Conservation (phyloP, 2,888 invertebrate genomes). For the Spisula subtruncata region DNA sequence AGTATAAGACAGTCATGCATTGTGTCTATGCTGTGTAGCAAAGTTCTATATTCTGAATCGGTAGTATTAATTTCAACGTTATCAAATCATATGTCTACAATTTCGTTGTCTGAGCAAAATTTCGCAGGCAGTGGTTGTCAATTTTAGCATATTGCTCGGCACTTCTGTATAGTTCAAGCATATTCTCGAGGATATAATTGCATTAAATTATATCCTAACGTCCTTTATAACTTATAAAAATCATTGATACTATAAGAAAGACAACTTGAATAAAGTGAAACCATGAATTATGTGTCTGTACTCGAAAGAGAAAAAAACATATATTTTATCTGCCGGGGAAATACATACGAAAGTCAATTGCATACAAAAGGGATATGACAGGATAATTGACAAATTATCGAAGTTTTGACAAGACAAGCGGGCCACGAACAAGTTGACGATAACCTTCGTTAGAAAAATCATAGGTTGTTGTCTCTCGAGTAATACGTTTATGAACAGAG, state of each 20-base stretch:
- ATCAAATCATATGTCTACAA: too few relatives aligned
- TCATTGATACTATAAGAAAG: background rate
- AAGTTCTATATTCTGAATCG: too few relatives aligned
- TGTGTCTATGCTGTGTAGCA: too few relatives aligned
- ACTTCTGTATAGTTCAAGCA: background rate
- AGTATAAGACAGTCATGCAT: too few relatives aligned
- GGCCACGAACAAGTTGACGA: slow-evolving; percentile 13
- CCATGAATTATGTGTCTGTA: too few relatives aligned
- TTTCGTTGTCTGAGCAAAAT: too few relatives aligned
- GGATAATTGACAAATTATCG: slow-evolving; percentile 14
- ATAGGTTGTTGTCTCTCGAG: background rate
- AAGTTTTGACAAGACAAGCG: background rate
- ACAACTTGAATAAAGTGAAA: background rate
- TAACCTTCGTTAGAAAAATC: background rate
- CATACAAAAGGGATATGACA: background rate
- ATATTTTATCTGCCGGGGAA: too few relatives aligned
- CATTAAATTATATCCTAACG: background rate
- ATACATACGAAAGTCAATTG: slow-evolving; percentile 23
- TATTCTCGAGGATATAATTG: background rate
- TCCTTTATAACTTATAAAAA: background rate
- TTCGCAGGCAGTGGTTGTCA: too few relatives aligned
- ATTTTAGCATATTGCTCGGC: too few relatives aligned
- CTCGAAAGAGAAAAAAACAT: too few relatives aligned
- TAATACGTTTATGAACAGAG: background rate
- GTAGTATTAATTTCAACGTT: too few relatives aligned